Evolutionary conservation across 1,140 invertebrate genomes (phyloP).

Genomic region (Penaeus japonicus): DNA sequence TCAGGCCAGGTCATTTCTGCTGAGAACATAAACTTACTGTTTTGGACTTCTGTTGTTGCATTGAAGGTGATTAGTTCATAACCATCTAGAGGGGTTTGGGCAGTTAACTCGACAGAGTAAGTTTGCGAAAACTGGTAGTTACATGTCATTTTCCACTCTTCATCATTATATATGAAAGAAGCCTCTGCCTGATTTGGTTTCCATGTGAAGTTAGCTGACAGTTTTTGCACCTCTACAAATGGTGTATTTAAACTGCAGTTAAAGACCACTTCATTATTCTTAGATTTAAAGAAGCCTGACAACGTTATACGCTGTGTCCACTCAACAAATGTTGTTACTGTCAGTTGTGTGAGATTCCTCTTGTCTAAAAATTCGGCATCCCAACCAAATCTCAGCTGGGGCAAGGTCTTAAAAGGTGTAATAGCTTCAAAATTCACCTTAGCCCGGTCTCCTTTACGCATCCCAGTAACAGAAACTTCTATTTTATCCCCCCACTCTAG

Average conservation of each 20-base stretch:
- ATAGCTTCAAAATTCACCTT: slow-evolving; percentile 19
- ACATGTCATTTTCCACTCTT: slow-evolving; percentile 15
- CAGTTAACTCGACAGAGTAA: background rate
- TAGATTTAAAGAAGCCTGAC: background rate
- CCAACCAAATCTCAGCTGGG: slow-evolving; percentile 7
- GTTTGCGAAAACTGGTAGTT: slow-evolving; percentile 7
- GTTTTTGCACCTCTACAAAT: background rate
- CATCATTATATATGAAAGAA: background rate
- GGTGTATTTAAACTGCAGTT: slow-evolving; percentile 7
- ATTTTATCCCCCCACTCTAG: slow-evolving; percentile 31
- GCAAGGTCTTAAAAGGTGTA: slow-evolving; percentile 31
- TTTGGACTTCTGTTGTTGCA: background rate
- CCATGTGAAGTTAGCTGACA: slow-evolving; percentile 10
- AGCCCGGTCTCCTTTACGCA: background rate
- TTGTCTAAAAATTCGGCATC: background rate
- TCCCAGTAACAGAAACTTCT: slow-evolving; percentile 1
- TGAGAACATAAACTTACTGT: background rate
- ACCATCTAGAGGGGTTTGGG: slow-evolving; percentile 17
- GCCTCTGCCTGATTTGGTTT: background rate
- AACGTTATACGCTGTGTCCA: slow-evolving; percentile 26
- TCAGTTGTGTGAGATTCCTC: background rate
- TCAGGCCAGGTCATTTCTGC: slow-evolving; percentile 23
- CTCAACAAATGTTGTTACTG: slow-evolving; percentile 16
- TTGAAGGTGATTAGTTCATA: background rate
- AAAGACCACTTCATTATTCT: background rate